Percentiles rank a stretch among this genome's conserved stretches.
Evolutionary conservation across 1,140 invertebrate species (phyloP).

Genomic region (Galendromus occidentalis): DNA sequence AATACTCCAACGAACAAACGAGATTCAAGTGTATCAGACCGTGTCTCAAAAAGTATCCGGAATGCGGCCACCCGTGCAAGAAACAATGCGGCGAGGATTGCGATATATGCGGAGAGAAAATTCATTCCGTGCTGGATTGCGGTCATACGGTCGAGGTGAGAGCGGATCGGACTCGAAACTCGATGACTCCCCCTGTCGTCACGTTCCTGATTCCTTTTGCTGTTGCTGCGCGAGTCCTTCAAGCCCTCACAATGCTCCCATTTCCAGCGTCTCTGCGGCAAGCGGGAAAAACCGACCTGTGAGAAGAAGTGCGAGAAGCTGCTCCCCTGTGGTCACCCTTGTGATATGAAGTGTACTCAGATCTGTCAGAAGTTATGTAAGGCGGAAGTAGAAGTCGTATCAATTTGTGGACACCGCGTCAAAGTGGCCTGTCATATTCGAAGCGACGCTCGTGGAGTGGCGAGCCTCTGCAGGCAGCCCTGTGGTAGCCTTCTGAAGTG

Average conservation of each 20-base stretch:
- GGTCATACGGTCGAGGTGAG: constrained; percentile 1
- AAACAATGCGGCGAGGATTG: constrained; percentile 18
- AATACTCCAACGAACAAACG: constrained; percentile 15
- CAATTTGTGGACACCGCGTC: constrained; percentile 17
- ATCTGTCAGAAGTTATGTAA: constrained; percentile 13
- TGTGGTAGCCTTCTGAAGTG: constrained; percentile 34
- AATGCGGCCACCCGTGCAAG: constrained; percentile 12
- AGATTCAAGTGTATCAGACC: constrained; percentile 13
- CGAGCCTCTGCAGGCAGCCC: constrained; percentile 26
- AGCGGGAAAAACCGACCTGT: not conserved
- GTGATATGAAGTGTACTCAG: constrained; percentile 13
- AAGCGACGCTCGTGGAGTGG: not conserved
- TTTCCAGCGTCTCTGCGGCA: constrained; percentile 11
- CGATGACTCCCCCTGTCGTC: no score
- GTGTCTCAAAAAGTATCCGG: constrained; percentile 14
- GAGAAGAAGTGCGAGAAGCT: not conserved
- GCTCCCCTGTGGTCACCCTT: constrained; percentile 17
- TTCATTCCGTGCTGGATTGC: constrained; percentile 5
- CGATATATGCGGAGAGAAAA: constrained; percentile 14
- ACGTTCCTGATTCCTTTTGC: no score
- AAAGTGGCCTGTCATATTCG: constrained; percentile 13
- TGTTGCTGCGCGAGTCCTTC: no score
- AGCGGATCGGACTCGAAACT: not conserved
- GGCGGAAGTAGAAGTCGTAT: not conserved
- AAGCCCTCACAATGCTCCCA: no score